A percentile compares a stretch with the other conserved stretches of the same genome.
Conservation (phyloP, 1,140 invertebrate genomes). For the Yoshiicerus persimilis region DNA sequence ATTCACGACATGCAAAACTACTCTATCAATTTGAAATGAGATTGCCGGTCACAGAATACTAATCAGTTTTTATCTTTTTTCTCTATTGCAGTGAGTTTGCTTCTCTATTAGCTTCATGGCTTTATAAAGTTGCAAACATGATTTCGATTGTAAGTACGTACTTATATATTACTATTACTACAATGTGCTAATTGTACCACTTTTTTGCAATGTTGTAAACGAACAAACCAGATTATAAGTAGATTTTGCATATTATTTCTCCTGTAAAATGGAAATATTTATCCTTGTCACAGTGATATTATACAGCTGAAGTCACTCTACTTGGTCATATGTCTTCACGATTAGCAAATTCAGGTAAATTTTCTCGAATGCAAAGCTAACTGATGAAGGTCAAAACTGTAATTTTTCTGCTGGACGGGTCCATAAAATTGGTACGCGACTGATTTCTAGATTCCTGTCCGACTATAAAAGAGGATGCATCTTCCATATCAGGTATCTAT, state of each 20-base stretch:
- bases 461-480: not conserved
- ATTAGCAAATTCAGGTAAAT: not conserved
- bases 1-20: not conserved
- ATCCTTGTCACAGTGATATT: not conserved
- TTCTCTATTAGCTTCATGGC: not conserved
- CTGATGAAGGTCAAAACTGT: not conserved
- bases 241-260: not conserved
- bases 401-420: not conserved
- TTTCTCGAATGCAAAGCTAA: not conserved
- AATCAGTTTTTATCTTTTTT: not conserved
- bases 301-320: no score
- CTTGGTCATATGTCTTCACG: not conserved
- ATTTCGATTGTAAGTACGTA: not conserved
- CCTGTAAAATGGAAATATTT: not conserved
- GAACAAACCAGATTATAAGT: not conserved
- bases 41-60: not conserved
- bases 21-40: not conserved
- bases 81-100: not conserved
- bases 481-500: not conserved
- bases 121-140: not conserved
- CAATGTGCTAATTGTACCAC: not conserved
- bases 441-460: not conserved
- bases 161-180: not conserved
- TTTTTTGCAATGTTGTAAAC: not conserved
- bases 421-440: not conserved